Evolutionary conservation across 2,888 invertebrate genomes (phyloP).

Genomic region (Pseudococcus longispinus): DNA sequence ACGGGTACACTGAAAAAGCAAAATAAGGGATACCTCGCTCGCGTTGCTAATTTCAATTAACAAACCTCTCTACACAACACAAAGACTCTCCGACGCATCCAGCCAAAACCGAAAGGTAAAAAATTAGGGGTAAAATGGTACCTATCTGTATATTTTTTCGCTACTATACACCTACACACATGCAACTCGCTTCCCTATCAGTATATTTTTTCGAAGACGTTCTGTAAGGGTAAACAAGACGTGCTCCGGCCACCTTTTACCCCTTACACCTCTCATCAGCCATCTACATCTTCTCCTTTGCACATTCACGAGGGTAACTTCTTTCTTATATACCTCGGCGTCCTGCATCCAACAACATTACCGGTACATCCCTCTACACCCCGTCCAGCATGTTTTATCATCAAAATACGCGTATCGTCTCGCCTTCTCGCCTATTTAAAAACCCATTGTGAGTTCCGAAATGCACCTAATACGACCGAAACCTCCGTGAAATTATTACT

Average conservation of each 20-base stretch:
- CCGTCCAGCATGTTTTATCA: background rate
- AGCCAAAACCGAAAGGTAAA: background rate
- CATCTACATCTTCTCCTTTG: background rate
- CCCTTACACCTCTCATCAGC: background rate
- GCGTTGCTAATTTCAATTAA: background rate
- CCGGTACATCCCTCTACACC: background rate
- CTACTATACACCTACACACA: background rate
- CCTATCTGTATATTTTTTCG: background rate
- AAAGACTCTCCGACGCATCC: background rate
- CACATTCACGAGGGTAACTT: background rate
- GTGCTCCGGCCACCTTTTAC: background rate
- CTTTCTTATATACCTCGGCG: background rate
- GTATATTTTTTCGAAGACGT: background rate
- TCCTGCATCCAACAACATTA: background rate
- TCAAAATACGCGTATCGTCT: conserved; percentile 26
- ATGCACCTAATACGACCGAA: background rate
- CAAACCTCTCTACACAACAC: background rate
- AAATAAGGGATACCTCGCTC: background rate
- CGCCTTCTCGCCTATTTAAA: conserved; percentile 17
- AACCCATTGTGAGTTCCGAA: background rate
- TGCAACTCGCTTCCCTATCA: background rate
- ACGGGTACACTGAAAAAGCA: background rate
- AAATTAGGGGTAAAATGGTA: background rate
- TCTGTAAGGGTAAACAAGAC: background rate
- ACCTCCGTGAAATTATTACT: background rate